phyloP scores from a whole-genome alignment of 2,113 vertebrate genomes.

The Argyrosomus japonicus region DNA sequence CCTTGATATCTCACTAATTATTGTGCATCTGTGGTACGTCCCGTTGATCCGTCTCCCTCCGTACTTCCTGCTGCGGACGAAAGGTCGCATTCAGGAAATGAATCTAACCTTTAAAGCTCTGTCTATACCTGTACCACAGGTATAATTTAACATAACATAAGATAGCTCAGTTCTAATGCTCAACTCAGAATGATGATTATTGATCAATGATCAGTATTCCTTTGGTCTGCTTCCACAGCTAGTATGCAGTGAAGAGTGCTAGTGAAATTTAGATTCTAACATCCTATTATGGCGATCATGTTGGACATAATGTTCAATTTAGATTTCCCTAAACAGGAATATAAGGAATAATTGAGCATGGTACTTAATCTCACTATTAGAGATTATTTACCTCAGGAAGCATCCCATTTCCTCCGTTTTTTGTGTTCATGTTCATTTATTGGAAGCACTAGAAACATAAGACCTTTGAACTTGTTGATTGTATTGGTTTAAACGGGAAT shows the following conservation, averaged over 20 bases:
- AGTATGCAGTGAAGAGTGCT: not conserved
- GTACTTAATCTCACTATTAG: not conserved
- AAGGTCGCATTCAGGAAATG: conserved; percentile 70
- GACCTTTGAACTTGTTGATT: not conserved
- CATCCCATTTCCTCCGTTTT: not conserved
- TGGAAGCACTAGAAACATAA: not conserved
- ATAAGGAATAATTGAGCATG: not conserved
- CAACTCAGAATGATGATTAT: too few relatives aligned
- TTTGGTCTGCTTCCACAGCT: too few relatives aligned
- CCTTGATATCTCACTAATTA: conserved; percentile 51
- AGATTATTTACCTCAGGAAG: conserved; percentile 1
- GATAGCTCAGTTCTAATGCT: too few relatives aligned
- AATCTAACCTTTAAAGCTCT: conserved; percentile 50
- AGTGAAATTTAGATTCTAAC: not conserved
- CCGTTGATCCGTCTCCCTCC: conserved; percentile 18
- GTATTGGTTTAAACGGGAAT: not conserved
- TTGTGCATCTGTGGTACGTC: conserved; percentile 24
- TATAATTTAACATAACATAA: not conserved
- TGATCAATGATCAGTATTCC: not conserved
- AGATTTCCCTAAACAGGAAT: not conserved
- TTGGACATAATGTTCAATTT: not conserved
- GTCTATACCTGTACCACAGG: conserved; percentile 26
- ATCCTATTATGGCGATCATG: not conserved
- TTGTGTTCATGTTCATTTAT: not conserved
- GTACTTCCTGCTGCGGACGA: conserved; percentile 48